Conservation (phyloP, 2,113 vertebrate genomes). For the Puffinus mauretanicus region DNA sequence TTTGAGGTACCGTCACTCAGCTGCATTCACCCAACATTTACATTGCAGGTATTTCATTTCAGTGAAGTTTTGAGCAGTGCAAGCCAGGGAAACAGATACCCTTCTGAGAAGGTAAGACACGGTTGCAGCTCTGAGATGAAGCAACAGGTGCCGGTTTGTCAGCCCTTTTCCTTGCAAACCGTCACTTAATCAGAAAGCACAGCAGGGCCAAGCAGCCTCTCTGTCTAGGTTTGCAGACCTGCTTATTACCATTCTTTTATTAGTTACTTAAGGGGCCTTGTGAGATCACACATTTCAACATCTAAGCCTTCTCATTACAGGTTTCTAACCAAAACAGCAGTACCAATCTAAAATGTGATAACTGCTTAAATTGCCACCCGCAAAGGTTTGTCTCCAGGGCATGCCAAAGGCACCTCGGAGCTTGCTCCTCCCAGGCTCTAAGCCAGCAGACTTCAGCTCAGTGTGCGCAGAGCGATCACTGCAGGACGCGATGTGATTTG, state of each 20-base stretch:
- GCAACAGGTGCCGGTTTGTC: not conserved
- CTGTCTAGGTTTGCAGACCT: not conserved
- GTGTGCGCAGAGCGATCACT: not conserved
- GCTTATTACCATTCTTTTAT: not conserved
- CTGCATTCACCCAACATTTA: not conserved
- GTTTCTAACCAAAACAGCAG: not conserved
- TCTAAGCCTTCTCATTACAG: not conserved
- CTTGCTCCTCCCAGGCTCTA: not conserved
- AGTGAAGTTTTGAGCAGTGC: not conserved
- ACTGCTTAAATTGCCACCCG: not conserved
- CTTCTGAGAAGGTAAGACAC: not conserved
- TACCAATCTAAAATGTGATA: not conserved
- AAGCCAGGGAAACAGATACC: not conserved
- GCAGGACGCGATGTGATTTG: accelerated
- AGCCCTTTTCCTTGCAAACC: not conserved
- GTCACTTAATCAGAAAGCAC: not conserved
- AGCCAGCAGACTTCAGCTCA: not conserved
- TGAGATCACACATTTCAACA: not conserved
- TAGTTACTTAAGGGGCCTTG: not conserved
- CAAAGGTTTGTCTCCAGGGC: not conserved
- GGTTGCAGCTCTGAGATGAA: not conserved
- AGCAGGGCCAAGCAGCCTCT: not conserved
- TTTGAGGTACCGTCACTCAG: not conserved
- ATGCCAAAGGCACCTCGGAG: not conserved
- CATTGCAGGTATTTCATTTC: slow-evolving; percentile 70